These are phyloP conservation scores for Diachrysia chrysitis DNA, from an alignment of 2,888 invertebrate species.

Conservation along the genomic window DNA sequence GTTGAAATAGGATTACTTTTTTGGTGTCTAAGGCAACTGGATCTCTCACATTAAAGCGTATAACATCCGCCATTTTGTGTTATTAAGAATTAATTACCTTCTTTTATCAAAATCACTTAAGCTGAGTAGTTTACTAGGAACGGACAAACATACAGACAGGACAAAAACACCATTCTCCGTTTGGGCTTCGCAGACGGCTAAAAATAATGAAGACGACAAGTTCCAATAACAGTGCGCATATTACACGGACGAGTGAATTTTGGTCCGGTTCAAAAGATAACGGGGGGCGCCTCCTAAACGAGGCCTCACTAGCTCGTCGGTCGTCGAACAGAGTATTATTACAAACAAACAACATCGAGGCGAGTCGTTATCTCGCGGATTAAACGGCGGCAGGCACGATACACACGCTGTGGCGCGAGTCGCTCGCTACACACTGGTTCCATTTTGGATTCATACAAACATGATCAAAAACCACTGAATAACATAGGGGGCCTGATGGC, in stretches of 20 bases:
- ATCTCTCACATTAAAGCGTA: too few species aligned
- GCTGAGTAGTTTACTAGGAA: too few species aligned
- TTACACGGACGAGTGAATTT: constrained; percentile 81
- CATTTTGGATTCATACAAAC: constrained; percentile 8
- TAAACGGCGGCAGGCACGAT: constrained; percentile 58
- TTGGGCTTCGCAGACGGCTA: too few species aligned
- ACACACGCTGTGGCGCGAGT: constrained; percentile 28
- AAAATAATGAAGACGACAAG: constrained; percentile 42
- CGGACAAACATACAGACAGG: neutral
- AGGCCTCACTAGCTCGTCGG: constrained; percentile 77
- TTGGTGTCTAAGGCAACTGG: too few species aligned
- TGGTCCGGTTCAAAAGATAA: constrained; percentile 80
- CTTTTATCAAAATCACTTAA: too few species aligned
- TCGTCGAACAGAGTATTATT: constrained; percentile 71
- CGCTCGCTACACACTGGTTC: constrained; percentile 8
- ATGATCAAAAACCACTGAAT: constrained; percentile 12
- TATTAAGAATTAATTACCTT: too few species aligned
- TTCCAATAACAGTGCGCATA: constrained; percentile 72
- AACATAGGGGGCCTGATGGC: constrained; percentile 12
- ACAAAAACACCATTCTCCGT: neutral
- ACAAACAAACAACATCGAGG: constrained; percentile 79
- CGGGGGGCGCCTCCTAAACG: constrained; percentile 82
- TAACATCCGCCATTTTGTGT: too few species aligned
- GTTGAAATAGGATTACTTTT: too few species aligned
- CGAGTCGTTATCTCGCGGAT: constrained; percentile 77